Base-by-base conservation (phyloP, 1,140 invertebrate genomes). In the Popillia japonica region DNA sequence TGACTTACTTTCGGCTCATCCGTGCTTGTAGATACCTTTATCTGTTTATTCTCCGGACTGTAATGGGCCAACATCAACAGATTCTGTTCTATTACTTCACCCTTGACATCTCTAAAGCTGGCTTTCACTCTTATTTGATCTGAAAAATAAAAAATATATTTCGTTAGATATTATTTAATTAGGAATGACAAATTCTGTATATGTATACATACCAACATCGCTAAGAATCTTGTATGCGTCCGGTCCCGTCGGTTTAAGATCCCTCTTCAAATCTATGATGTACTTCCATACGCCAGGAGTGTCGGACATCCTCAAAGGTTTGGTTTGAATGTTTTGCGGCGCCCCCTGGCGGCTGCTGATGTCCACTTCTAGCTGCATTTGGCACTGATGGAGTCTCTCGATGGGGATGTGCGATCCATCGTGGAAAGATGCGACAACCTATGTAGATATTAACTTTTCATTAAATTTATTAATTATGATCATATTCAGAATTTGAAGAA, bases 21-120 rank as follows among this genome's bases (percentile, higher is more conserved):
- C 94, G 96, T 98, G 55, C 94, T 96, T 3, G 97, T 98, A 9
- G 91, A 92, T 2, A 99, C 91, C 84, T 96, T 94, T 11, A 99
- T 93, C 83, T 97, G 95, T 81, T 94, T 93, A 84, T 96, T 91
- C 77, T 91, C 89, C 0, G 94, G 94, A n/a, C 96, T 96, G 84
- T 93, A 94, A 83, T 96, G 94, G 8, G 94, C 88, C 9, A 95
- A 87, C 64, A 95, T 87, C 1, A 94, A 83, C 6, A 96, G 82
- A 80, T 94, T 92, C 0, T 92, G 87, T 59, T 89, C 86, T 0
- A 93, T 90, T 42, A 88, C 88, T 72, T 91, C 89, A 0, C 93
- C 93, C 34, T 75, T 80, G 0, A 90, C 90, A 85, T 97, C 95
- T 8, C 88, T 86, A 78, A 95, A 93, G 72, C 89, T 88, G 0